Conservation (phyloP, 2,888 invertebrate genomes). For the Frankliniella intonsa region DNA sequence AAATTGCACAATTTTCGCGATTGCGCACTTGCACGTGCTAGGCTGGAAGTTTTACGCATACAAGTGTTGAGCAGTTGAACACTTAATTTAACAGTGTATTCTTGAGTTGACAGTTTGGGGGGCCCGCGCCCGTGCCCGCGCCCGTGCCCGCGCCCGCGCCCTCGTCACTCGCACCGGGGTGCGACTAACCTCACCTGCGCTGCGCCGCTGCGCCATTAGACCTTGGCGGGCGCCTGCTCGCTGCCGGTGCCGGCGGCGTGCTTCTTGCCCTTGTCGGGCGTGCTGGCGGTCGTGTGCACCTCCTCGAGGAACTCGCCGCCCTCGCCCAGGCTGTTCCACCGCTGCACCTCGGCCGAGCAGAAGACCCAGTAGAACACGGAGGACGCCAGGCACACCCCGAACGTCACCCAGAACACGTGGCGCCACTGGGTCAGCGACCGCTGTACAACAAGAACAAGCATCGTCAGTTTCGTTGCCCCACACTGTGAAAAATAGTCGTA, state of each 20-base stretch:
- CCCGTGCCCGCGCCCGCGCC: too few species aligned
- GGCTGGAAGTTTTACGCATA: too few species aligned
- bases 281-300: background rate
- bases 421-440: constrained; percentile 41
- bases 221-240: background rate
- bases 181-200: too few species aligned
- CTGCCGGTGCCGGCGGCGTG: background rate
- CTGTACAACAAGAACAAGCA: background rate
- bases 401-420: constrained; percentile 42
- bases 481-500: too few species aligned
- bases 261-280: background rate
- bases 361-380: constrained; percentile 42
- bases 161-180: too few species aligned
- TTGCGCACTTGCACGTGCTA: too few species aligned
- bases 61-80: too few species aligned
- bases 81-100: too few species aligned
- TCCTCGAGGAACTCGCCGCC: background rate
- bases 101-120: too few species aligned
- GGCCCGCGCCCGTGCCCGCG: too few species aligned
- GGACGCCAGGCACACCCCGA: constrained; percentile 40
- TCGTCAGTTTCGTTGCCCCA: background rate
- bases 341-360: constrained; percentile 43
- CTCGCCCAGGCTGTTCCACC: constrained; percentile 40
- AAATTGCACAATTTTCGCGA: too few species aligned
- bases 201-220: too few species aligned